phyloP scores from a whole-genome alignment of 2,113 vertebrate species.

The Calidris pygmaea region DNA sequence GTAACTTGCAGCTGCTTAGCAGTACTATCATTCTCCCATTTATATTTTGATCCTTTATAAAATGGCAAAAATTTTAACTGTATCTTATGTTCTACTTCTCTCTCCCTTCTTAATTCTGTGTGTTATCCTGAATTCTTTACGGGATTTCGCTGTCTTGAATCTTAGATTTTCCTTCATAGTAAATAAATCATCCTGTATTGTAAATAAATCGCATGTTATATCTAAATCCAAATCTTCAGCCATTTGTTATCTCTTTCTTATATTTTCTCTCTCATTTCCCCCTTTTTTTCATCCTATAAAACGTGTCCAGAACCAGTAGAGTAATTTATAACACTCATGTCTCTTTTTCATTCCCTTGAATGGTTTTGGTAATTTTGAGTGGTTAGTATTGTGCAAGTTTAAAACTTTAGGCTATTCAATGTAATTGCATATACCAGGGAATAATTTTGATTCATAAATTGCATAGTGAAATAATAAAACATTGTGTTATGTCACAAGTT shows the following conservation, averaged over 20 bases:
- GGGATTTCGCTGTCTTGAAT: not conserved
- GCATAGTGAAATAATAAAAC: not conserved
- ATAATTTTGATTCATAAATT: not conserved
- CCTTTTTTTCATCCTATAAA: not conserved
- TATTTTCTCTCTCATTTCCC: not conserved
- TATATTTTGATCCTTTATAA: not conserved
- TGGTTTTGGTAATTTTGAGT: not conserved
- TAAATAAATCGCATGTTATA: not conserved
- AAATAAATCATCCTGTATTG: not conserved
- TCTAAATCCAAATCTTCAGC: not conserved
- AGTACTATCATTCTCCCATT: not conserved
- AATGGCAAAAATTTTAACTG: not conserved
- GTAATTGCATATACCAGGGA: not conserved
- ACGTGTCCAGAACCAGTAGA: not conserved
- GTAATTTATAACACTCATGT: not conserved
- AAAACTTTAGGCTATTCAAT: not conserved
- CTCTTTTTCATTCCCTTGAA: not conserved
- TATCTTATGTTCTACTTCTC: not conserved
- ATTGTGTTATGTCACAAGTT: not conserved
- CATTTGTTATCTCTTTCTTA: not conserved
- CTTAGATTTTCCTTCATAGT: not conserved
- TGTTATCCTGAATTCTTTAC: not conserved
- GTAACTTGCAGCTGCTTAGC: not conserved
- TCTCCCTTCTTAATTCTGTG: not conserved
- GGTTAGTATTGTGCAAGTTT: not conserved